Evolutionary conservation across 2,113 vertebrate genomes (phyloP), one percentile per base, ranked within the genome.

Genomic region (Vanacampus margaritifer): DNA sequence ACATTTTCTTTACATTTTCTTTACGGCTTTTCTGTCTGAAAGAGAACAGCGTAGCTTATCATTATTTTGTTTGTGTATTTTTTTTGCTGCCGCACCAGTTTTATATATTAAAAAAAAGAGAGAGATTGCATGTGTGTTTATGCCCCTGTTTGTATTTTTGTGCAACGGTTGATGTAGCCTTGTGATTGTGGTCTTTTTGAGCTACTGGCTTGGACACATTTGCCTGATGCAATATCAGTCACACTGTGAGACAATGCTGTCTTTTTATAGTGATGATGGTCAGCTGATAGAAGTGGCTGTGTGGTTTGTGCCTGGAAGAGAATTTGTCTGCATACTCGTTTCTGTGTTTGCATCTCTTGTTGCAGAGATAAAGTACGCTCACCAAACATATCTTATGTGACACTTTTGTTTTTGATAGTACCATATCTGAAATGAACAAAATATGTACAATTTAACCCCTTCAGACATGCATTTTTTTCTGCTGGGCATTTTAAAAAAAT

Each of bases 211-310:
- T 50, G n/a, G 60, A 63, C 57, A 48, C 51, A 37, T 85, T 83
- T 81, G 76, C 69, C 73, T 79, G 72, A 73, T 80, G 83, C 81
- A 39, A 72, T 62, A 69, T 81, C 66, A 71, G 75, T 80, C 82
- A 37, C 65, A 36, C 65, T 59, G 67, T 1, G 2, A 65, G 60
- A 88, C 86, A 89, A 86, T 80, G 76, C 19, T 80, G 80, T 74
- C 78, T 73, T 89, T 80, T 89, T 83, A 64, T 69, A 45, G 19
- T 62, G 74, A 67, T 64, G 28, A 0, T 62, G 50, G 73, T 88
- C 83, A 86, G 82, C 85, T 88, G 81, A 88, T 24, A 46, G 24
- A 84, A 83, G 87, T 86, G 85, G 83, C 81, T 87, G 81, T 68
- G 61, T 71, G 73, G 69, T 53, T 65, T 61, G 69, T 56, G 64